phyloP scores from a whole-genome alignment of 2,797 vertebrate genomes.

The Kryptolebias ocellatus region DNA sequence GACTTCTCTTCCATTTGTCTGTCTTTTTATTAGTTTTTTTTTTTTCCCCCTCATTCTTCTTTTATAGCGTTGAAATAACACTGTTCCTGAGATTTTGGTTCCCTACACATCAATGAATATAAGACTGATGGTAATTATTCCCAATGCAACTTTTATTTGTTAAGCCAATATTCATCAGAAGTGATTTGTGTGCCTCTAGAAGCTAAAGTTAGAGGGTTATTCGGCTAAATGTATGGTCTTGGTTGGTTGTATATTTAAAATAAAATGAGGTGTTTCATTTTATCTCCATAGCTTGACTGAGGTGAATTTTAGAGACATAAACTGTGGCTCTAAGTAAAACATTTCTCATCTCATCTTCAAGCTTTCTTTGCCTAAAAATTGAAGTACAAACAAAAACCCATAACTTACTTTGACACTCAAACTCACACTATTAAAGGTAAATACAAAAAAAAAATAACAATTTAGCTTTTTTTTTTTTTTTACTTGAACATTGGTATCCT shows the following conservation, averaged over 20 bases:
- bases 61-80: constrained; percentile 50
- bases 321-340: not conserved
- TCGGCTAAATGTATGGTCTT: not conserved
- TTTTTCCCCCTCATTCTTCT: constrained; percentile 61
- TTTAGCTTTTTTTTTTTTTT: not conserved
- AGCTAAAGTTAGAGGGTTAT: constrained; percentile 7
- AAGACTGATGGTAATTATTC: constrained; percentile 16
- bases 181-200: constrained; percentile 1
- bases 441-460: not conserved
- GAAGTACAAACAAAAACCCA: not conserved
- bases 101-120: constrained; percentile 39
- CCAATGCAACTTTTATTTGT: constrained; percentile 12
- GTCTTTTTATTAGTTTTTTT: constrained; percentile 45
- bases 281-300: not conserved
- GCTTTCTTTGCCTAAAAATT: not conserved
- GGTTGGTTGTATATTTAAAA: not conserved
- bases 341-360: not conserved
- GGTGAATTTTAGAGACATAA: not conserved
- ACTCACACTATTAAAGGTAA: no score
- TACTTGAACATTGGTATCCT: no score
- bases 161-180: not conserved
- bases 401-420: no score
- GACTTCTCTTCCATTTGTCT: constrained; percentile 51
- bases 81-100: constrained; percentile 55
- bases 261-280: not conserved